A percentile compares a stretch with the other conserved stretches of the same genome.
Conservation (phyloP, 2,113 vertebrate genomes). For the Otocyon megalotis region DNA sequence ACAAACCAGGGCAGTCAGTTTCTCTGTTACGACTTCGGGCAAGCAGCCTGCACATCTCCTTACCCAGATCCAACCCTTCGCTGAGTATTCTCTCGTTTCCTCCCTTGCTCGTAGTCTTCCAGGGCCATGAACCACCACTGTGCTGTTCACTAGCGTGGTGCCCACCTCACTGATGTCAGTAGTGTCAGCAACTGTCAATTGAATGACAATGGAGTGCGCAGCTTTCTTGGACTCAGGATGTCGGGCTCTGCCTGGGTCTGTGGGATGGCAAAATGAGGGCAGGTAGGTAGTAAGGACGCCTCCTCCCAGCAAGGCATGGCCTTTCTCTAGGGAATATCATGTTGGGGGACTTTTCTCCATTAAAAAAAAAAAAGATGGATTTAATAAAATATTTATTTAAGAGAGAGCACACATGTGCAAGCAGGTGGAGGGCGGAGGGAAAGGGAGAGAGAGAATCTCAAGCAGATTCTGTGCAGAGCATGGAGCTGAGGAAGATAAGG, state of each 20-base stretch:
- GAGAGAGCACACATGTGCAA: neutral
- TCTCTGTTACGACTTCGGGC: neutral
- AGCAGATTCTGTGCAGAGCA: neutral
- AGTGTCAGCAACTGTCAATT: neutral
- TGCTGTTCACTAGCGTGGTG: neutral
- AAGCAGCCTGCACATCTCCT: neutral
- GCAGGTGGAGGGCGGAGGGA: neutral
- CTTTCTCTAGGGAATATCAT: neutral
- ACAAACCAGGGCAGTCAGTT: neutral
- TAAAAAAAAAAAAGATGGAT: too few relatives aligned
- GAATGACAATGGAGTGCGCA: neutral
- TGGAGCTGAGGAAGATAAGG: neutral
- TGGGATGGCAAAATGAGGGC: neutral
- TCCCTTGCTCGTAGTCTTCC: neutral
- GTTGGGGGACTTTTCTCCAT: neutral
- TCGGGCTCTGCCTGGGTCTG: neutral
- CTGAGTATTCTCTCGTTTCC: neutral
- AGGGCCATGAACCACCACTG: neutral
- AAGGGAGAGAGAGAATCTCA: neutral
- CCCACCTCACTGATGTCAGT: neutral
- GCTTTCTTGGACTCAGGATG: neutral
- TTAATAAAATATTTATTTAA: neutral
- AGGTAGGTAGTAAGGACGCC: neutral
- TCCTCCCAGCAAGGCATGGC: neutral
- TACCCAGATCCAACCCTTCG: neutral